Conservation (phyloP, 2,797 vertebrate species). For the Molossus alvarezi region DNA sequence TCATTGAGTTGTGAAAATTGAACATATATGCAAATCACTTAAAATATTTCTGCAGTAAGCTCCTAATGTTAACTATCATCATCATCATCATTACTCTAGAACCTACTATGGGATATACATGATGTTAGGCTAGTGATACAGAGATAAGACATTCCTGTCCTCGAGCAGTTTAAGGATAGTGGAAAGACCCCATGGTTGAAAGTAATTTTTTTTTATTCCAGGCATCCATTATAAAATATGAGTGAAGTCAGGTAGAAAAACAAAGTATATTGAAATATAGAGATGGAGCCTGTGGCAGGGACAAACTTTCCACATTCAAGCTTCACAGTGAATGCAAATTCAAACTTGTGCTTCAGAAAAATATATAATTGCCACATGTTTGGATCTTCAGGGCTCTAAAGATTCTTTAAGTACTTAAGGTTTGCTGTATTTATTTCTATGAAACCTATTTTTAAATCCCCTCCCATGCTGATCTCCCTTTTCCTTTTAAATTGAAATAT, state of each 20-base stretch:
- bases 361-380: not conserved
- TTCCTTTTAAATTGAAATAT: conserved; percentile 54
- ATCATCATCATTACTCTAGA: not conserved
- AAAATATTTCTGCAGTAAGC: conserved; percentile 3
- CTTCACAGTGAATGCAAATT: not conserved
- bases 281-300: not conserved
- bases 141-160: not conserved
- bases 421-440: conserved; percentile 33
- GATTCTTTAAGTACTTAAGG: not conserved
- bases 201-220: conserved; percentile 26
- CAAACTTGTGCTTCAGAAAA: not conserved
- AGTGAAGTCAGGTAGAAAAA: conserved; percentile 43
- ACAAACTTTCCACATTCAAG: not conserved
- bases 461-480: not conserved
- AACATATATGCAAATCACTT: not conserved
- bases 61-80: not conserved
- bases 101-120: not conserved
- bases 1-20: conserved; percentile 25
- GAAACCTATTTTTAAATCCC: conserved; percentile 56
- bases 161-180: conserved; percentile 37
- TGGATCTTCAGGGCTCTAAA: not conserved
- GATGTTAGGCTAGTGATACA: not conserved
- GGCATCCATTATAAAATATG: not conserved
- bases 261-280: not conserved
- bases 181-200: not conserved